Conservation (phyloP, 2,888 invertebrate genomes). For the Xanthostigma xanthostigma region DNA sequence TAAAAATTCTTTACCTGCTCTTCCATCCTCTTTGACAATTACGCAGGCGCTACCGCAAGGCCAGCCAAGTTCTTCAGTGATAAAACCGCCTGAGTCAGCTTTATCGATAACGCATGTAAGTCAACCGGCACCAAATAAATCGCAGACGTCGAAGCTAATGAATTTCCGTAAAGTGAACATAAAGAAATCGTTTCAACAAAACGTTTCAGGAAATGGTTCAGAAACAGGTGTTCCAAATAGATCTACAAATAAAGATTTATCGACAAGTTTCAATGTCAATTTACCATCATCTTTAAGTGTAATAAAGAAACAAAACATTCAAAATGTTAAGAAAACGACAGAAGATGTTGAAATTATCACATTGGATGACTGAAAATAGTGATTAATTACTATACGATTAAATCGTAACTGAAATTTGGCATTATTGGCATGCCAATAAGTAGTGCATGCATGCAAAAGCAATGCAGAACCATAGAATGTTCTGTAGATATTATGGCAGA, state of each 20-base stretch:
- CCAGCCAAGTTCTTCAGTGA: background rate
- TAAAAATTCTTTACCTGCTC: slow-evolving; percentile 16
- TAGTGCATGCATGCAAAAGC: too few relatives aligned
- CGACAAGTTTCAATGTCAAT: background rate
- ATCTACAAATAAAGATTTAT: too few relatives aligned
- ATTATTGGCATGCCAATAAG: too few relatives aligned
- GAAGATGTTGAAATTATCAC: slow-evolving; percentile 11
- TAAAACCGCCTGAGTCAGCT: background rate
- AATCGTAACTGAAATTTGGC: too few relatives aligned
- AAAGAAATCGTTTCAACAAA: too few relatives aligned
- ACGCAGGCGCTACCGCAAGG: slow-evolving; percentile 28
- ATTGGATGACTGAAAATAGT: slow-evolving; percentile 3
- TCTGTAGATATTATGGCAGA: too few relatives aligned
- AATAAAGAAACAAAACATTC: slow-evolving; percentile 13
- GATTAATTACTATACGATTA: too few relatives aligned
- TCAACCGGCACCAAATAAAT: slow-evolving; percentile 1
- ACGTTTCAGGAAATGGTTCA: too few relatives aligned
- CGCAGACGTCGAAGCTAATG: slow-evolving; percentile 4
- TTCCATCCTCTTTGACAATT: slow-evolving; percentile 37
- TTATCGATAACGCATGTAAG: slow-evolving; percentile 4
- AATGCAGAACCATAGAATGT: too few relatives aligned
- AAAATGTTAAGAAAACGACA: slow-evolving; percentile 3
- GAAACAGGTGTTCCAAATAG: too few relatives aligned
- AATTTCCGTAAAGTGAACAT: slow-evolving; percentile 7
- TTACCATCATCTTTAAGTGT: slow-evolving; percentile 19